Evolutionary conservation across 2,797 vertebrate genomes (phyloP).

Genomic region (Mormyrus hasselquistii): DNA sequence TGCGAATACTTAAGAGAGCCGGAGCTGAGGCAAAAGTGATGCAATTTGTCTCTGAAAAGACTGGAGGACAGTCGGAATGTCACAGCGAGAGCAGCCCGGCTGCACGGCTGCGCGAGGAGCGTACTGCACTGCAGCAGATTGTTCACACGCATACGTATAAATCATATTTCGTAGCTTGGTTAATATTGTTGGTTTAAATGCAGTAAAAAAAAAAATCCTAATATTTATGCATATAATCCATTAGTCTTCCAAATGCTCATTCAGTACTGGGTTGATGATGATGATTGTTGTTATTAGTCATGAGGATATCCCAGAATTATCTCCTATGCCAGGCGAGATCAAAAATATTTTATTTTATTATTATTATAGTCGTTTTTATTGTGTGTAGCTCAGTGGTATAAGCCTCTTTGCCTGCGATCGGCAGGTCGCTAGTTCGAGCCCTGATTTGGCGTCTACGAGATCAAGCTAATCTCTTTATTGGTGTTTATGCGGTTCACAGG

Average conservation of each 20-base stretch:
- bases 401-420: background rate
- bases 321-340: background rate
- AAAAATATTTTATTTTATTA: background rate
- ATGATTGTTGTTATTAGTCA: background rate
- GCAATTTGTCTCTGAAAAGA: slow-evolving; percentile 6
- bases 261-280: background rate
- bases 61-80: background rate
- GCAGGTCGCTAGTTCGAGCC: background rate
- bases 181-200: background rate
- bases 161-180: background rate
- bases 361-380: background rate
- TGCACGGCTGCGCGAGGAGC: background rate
- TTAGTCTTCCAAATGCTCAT: background rate
- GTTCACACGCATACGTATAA: background rate
- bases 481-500: background rate
- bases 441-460: background rate
- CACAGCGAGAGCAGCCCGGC: background rate
- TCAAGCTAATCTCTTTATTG: background rate
- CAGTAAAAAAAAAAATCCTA: background rate
- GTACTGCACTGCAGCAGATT: background rate
- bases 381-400: background rate
- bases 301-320: background rate
- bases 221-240: background rate
- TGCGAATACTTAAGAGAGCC: background rate
- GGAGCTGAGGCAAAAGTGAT: background rate